phyloP scores from a whole-genome alignment of 2,113 vertebrate species.

The Recurvirostra avosetta region DNA sequence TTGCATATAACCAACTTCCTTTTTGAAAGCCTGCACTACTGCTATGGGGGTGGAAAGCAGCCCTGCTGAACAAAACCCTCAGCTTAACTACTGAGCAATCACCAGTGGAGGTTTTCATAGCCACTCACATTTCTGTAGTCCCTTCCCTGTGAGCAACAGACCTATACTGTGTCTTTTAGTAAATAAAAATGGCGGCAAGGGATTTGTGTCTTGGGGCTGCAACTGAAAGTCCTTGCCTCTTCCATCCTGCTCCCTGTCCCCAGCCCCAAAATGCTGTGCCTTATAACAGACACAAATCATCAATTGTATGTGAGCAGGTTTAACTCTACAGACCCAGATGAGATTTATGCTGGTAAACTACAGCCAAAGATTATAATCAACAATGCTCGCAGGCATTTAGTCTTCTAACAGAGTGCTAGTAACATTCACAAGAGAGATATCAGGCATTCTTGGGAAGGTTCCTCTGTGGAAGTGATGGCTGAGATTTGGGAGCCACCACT shows the following conservation, averaged over 20 bases:
- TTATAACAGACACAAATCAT: not conserved
- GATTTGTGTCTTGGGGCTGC: not conserved
- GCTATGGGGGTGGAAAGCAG: not conserved
- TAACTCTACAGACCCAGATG: not conserved
- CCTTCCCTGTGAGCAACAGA: not conserved
- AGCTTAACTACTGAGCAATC: not conserved
- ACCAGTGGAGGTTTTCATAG: not conserved
- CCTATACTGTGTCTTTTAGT: not conserved
- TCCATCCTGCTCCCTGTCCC: not conserved
- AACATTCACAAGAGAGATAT: not conserved
- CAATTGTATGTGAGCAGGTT: not conserved
- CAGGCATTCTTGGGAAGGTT: not conserved
- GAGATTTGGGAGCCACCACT: not conserved
- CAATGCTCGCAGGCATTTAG: not conserved
- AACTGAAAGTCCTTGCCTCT: not conserved
- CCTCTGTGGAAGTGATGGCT: not conserved
- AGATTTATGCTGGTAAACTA: not conserved
- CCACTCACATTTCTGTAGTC: not conserved
- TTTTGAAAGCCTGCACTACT: not conserved
- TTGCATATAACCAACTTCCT: conserved; percentile 38
- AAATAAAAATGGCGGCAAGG: not conserved
- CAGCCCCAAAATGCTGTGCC: not conserved
- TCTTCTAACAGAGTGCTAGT: not conserved
- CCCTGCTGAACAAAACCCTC: not conserved
- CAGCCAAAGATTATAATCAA: not conserved